These are phyloP conservation scores for Hypercompe scribonia DNA, from an alignment of 2,888 invertebrate species.

Conservation along the genomic window DNA sequence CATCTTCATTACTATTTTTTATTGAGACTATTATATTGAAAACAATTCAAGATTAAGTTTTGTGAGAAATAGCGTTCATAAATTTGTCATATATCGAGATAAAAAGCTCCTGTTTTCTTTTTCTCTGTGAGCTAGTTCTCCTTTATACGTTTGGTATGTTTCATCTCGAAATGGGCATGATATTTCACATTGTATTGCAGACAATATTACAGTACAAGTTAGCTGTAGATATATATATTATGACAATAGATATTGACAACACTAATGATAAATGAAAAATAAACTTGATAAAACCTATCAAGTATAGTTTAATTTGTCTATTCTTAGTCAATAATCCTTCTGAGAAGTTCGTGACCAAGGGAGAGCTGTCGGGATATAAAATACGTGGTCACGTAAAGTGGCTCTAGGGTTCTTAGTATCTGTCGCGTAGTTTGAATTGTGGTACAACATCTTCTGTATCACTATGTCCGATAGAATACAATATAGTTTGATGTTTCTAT, in stretches of 20 bases:
- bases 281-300: not conserved
- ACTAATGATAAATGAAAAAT: not conserved
- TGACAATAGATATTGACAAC: not conserved
- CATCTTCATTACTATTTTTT: not conserved
- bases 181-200: not conserved
- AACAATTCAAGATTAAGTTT: not conserved
- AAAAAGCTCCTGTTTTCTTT: not conserved
- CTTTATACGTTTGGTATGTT: not conserved
- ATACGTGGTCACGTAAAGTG: conserved; percentile 13
- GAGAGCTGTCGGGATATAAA: conserved; percentile 11
- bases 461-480: not conserved
- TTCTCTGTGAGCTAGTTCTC: not conserved
- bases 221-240: not conserved
- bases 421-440: not conserved
- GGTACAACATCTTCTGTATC: not conserved
- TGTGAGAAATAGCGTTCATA: not conserved
- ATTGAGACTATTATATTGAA: not conserved
- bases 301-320: not conserved
- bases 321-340: conserved; percentile 12
- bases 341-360: conserved; percentile 19
- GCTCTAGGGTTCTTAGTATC: conserved; percentile 8
- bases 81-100: not conserved
- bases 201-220: not conserved
- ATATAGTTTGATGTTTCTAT: not conserved
- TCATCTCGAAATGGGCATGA: not conserved